Percentiles rank a stretch among this genome's conserved stretches.
Evolutionary conservation across 92 coral and sea anemone genomes (phyloP).

Genomic region (Epizoanthus rinbou): DNA sequence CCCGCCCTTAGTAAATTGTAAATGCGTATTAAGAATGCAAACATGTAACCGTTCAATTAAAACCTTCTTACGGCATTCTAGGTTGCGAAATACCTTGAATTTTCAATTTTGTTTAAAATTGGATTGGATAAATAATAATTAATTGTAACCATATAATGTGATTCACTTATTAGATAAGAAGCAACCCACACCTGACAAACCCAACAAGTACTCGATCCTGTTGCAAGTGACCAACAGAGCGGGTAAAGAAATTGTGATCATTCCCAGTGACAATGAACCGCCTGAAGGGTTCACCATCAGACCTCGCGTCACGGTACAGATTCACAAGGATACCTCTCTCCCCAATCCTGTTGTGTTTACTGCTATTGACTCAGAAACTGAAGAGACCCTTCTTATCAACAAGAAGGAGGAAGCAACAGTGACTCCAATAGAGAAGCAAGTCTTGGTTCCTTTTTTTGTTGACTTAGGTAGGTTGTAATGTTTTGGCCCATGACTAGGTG

Average conservation of each 20-base stretch:
- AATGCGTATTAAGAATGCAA: too few species aligned
- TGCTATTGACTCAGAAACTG: conserved; percentile 85
- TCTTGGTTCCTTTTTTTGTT: conserved; percentile 37
- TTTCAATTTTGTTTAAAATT: too few species aligned
- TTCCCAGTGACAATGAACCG: conserved; percentile 87
- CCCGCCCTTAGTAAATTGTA: too few species aligned
- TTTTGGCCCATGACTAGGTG: not conserved
- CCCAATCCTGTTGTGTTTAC: conserved; percentile 60
- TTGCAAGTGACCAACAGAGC: conserved; percentile 80
- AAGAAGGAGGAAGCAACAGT: conserved; percentile 63
- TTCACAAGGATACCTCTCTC: conserved; percentile 56
- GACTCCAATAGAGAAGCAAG: conserved; percentile 68
- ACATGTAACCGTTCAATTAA: too few species aligned
- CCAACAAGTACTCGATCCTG: conserved; percentile 58
- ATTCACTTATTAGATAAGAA: conserved; percentile 33
- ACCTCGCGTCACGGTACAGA: conserved; percentile 58
- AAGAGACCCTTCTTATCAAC: conserved; percentile 70
- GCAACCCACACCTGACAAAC: conserved; percentile 43
- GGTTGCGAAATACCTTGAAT: too few species aligned
- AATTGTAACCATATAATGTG: not conserved
- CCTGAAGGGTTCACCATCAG: conserved; percentile 67
- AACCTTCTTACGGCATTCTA: too few species aligned
- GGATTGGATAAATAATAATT: too few species aligned
- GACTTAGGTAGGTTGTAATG: conserved; percentile 55
- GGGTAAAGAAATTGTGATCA: conserved; percentile 64